Evolutionary conservation across 2,888 invertebrate species (phyloP).

Genomic region (Dascillus cervinus): DNA sequence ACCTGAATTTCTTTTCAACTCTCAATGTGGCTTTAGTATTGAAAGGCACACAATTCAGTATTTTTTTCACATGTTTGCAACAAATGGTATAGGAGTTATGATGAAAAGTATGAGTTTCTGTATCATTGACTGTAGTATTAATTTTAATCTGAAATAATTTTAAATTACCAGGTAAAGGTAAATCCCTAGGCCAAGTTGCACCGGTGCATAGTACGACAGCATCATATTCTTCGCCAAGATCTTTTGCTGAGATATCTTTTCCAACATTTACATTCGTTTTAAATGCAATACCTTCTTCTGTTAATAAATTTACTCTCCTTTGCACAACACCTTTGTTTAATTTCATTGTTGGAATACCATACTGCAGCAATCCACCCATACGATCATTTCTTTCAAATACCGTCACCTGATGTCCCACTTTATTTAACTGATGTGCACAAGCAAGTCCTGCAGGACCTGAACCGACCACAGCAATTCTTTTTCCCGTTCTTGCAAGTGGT

Average conservation of each 20-base stretch:
- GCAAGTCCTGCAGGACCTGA: constrained; percentile 93
- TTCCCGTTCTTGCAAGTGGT: constrained; percentile 31
- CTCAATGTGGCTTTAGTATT: no score
- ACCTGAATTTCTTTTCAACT: no score
- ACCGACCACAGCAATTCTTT: constrained; percentile 77
- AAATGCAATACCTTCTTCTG: constrained; percentile 79
- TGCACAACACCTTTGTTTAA: constrained; percentile 90
- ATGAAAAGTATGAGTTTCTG: no score
- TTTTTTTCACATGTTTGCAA: no score
- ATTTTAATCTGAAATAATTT: not conserved
- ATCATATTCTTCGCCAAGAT: constrained; percentile 60
- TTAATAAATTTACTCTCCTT: constrained; percentile 76
- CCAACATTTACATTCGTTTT: constrained; percentile 87
- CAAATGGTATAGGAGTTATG: no score
- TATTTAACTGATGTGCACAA: constrained; percentile 94
- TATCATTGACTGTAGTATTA: no score
- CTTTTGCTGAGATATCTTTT: constrained; percentile 75
- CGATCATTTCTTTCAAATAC: constrained; percentile 97
- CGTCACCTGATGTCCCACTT: constrained; percentile 92
- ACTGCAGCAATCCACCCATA: constrained; percentile 89
- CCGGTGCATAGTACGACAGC: constrained; percentile 88
- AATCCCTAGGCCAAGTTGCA: constrained; percentile 94
- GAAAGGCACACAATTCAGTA: no score
- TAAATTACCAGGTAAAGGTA: constrained; percentile 63
- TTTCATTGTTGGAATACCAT: constrained; percentile 99